Percentiles rank a stretch among this genome's conserved stretches.
Evolutionary conservation across 2,113 vertebrate species (phyloP).

Genomic region (Halichoeres trimaculatus): DNA sequence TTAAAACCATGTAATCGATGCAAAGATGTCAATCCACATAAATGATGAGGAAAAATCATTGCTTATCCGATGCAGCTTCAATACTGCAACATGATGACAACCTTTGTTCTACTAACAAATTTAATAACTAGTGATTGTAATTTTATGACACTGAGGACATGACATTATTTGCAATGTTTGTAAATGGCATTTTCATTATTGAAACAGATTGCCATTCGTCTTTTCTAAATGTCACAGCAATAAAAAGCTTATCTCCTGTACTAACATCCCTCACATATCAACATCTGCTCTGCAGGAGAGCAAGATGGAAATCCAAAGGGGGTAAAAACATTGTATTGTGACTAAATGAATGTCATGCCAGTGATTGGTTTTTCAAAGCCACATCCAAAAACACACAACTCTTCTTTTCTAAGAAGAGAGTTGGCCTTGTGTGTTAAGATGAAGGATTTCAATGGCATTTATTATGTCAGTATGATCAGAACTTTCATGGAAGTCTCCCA

Average conservation of each 20-base stretch:
- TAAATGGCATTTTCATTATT: slow-evolving; percentile 57
- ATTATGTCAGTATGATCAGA: too few relatives aligned
- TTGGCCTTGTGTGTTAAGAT: not conserved
- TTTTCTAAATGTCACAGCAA: slow-evolving; percentile 65
- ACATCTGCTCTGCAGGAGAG: slow-evolving; percentile 35
- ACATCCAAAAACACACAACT: too few relatives aligned
- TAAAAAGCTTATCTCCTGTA: slow-evolving; percentile 56
- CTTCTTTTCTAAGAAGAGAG: too few relatives aligned
- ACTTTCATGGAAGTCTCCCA: not conserved
- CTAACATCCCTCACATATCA: slow-evolving; percentile 41
- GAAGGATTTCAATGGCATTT: too few relatives aligned
- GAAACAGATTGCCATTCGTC: slow-evolving; percentile 52
- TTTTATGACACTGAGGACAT: slow-evolving; percentile 19
- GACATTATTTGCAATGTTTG: slow-evolving; percentile 38
- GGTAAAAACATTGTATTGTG: not conserved
- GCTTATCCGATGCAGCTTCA: not conserved
- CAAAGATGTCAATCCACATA: not conserved
- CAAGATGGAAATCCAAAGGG: not conserved
- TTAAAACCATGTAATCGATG: not conserved
- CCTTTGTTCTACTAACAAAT: slow-evolving; percentile 27
- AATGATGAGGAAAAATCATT: not conserved
- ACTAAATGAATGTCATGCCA: not conserved
- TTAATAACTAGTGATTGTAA: slow-evolving; percentile 19
- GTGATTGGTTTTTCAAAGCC: too few relatives aligned
- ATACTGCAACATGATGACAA: slow-evolving; percentile 6